Conservation (phyloP, 2,113 vertebrate genomes). For the Carassius auratus region DNA sequence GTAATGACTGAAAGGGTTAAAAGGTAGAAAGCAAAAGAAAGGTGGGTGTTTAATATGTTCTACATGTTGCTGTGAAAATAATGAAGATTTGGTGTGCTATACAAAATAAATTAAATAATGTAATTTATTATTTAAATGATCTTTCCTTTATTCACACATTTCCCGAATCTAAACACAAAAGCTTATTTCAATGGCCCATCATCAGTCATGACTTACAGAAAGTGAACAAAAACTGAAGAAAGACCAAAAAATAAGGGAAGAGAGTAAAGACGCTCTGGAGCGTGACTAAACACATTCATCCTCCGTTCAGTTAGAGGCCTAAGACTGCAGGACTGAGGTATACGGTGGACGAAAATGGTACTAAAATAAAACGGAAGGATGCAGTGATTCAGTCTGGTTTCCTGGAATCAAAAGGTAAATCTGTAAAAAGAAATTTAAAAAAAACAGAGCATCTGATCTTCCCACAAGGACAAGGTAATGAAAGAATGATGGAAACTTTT, state of each 20-base stretch:
- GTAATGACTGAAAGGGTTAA: background rate
- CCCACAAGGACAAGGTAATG: constrained; percentile 6
- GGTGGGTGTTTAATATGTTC: background rate
- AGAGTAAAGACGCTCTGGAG: constrained; percentile 4
- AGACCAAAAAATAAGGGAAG: constrained; percentile 5
- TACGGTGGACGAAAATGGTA: background rate
- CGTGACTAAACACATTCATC: constrained; percentile 17
- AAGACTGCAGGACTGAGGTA: background rate
- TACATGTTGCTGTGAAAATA: background rate
- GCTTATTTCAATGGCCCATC: background rate
- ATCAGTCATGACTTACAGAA: background rate
- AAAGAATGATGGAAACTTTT: constrained; percentile 41
- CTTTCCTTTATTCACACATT: constrained; percentile 1
- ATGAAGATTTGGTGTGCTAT: background rate
- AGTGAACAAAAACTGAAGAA: constrained; percentile 11
- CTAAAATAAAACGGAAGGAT: constrained; percentile 11
- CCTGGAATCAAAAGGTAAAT: constrained; percentile 13
- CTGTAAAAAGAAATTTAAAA: background rate
- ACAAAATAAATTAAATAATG: background rate
- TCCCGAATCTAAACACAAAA: background rate
- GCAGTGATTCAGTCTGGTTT: background rate
- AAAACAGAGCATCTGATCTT: background rate
- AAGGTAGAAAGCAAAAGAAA: background rate
- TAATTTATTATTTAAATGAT: background rate
- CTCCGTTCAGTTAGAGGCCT: constrained; percentile 9